Base-by-base conservation (phyloP, 1,140 invertebrate species). In the Mycetomoellerius zeteki region DNA sequence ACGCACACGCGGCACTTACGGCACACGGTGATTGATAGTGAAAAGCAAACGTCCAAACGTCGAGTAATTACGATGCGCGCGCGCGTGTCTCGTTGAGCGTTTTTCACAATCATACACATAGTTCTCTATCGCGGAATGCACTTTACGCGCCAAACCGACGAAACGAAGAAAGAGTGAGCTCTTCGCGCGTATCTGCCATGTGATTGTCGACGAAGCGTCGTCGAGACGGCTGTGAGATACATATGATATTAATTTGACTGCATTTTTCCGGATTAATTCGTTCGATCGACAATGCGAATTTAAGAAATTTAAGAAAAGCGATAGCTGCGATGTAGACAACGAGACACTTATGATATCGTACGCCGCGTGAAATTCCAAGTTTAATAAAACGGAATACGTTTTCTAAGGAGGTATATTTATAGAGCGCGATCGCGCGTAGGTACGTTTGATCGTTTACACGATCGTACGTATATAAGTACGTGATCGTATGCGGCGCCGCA, bases 311-410 rank as follows among this genome's bases (percentile, higher is more conserved):
- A n/a, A n/a, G n/a, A n/a, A n/a, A n/a, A n/a, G n/a, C n/a, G n/a
- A n/a, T n/a, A n/a, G n/a, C n/a, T n/a, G n/a, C n/a, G n/a, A n/a
- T n/a, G n/a, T n/a, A n/a, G n/a, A n/a, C n/a, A n/a, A n/a, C n/a
- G n/a, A n/a, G n/a, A n/a, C n/a, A n/a, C n/a, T n/a, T n/a, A n/a
- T n/a, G n/a, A n/a, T n/a, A n/a, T n/a, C n/a, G n/a, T n/a, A n/a
- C n/a, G n/a, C n/a, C n/a, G n/a, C n/a, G 50, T 47, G 67, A 88
- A 92, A n/a, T 91, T 72, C 67, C 89, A 85, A 90, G 88, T 69
- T 86, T 56, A 72, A 92, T 80, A 67, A 84, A 60, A 88, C 73
- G 73, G 56, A 76, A 62, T 76, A 47, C 47, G 60, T 60, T 54
- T 90, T 85, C 43, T 69, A 81, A 90, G 30, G 30, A 24, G 47